Base-by-base conservation (phyloP, 2,113 vertebrate species). In the Zapornia atra region DNA sequence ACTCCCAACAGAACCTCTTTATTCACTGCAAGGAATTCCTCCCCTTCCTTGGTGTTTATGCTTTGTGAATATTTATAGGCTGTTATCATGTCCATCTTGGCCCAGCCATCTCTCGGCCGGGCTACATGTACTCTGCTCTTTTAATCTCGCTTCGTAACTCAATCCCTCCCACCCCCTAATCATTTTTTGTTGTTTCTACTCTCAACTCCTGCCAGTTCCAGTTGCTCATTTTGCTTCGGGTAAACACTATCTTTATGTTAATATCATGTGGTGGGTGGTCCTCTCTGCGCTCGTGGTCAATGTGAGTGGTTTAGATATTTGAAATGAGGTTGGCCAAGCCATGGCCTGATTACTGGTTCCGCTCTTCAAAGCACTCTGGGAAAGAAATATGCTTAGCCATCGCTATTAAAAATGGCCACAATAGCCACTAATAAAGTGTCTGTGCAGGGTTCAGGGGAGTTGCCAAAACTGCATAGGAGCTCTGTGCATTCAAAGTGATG, bases 51-150 rank as follows among this genome's bases (percentile, higher is more conserved):
- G 91, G 94, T 90, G 96, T 86, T 95, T 82, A 71, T 82, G 83
- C 65, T 81, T 87, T 91, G 87, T 94, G 97, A 97, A 96, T 96
- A 95, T 96, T 97, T 97, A 96, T 95, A 75, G 89, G 80, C 88
- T 90, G 89, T 84, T 95, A 87, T 94, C 94, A 87, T 81, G 94
- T 87, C 94, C 87, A 91, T 96, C 87, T 81, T 82, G 63, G 54
- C 75, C 63, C 36, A 56, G 70, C 51, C 15, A 5, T 84, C 73
- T 61, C 64, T 83, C 93, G 60, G 65, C 81, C 95, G 72, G 92
- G 69, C 94, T 92, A 44, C 60, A 48, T 34, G 63, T 48, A 51
- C 54, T 70, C 77, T 36, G 76, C 76, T 94, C 70, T 91, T 90
- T 87, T 90, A 86, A 63, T 95, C 93, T 84, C 68, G 40, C 63